Conservation (phyloP, 2,888 invertebrate species). For the Pyrocoelia pectoralis region DNA sequence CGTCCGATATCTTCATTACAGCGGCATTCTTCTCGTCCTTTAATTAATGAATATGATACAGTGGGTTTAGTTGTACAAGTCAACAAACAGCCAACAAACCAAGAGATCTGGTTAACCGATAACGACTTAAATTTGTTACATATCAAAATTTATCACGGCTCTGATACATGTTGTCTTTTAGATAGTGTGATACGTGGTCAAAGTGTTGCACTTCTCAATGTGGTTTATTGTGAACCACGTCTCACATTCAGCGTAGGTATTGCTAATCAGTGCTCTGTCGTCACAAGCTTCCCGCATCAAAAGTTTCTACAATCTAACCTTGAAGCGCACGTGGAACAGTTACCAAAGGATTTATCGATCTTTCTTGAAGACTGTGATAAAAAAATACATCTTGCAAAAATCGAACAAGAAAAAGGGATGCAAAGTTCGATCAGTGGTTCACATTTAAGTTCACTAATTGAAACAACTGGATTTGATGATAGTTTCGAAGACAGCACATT, state of each 20-base stretch:
- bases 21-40: conserved; percentile 55
- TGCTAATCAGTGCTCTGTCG: conserved; percentile 68
- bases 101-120: conserved; percentile 70
- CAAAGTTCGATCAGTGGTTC: conserved; percentile 14
- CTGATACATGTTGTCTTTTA: conserved; percentile 59
- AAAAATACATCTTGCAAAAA: conserved; percentile 41
- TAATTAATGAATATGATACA: conserved; percentile 77
- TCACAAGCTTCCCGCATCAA: conserved; percentile 69
- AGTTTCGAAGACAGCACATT: conserved; percentile 45
- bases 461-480: conserved; percentile 37
- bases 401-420: conserved; percentile 6
- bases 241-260: conserved; percentile 66
- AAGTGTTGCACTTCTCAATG: conserved; percentile 68
- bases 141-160: conserved; percentile 59
- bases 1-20: conserved; percentile 61
- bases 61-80: conserved; percentile 72
- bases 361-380: conserved; percentile 48
- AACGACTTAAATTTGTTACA: conserved; percentile 62
- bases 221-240: conserved; percentile 65
- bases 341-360: conserved; percentile 47
- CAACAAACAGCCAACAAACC: conserved; percentile 62
- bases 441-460: conserved; percentile 16
- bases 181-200: conserved; percentile 68
- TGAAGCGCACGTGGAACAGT: conserved; percentile 58
- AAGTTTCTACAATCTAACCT: conserved; percentile 61